A percentile compares a stretch with the other conserved stretches of the same genome.
Conservation (phyloP, 1,140 invertebrate species). For the Tetramorium alpestre region DNA sequence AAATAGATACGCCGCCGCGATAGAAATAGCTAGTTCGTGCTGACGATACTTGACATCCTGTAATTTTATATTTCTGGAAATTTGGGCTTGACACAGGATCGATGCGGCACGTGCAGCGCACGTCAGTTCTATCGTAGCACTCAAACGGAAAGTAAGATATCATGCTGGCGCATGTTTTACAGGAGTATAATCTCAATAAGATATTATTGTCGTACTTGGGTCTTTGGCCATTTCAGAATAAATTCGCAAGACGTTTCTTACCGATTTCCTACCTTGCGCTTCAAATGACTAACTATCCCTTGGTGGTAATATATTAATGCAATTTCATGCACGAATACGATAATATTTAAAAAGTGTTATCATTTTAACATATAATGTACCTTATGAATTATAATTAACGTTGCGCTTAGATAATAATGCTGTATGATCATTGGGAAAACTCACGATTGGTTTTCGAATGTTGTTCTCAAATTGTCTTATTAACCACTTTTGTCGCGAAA, state of each 20-base stretch:
- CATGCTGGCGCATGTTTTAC: slow-evolving; percentile 18
- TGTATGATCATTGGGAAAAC: neutral
- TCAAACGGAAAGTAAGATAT: neutral
- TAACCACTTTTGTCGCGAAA: neutral
- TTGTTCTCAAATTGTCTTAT: neutral
- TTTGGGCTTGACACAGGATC: neutral
- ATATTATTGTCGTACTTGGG: slow-evolving; percentile 23
- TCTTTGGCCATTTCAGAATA: slow-evolving; percentile 22
- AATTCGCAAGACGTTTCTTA: neutral
- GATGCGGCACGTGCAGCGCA: neutral
- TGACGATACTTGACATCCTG: neutral
- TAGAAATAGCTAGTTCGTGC: neutral
- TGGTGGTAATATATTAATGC: slow-evolving; percentile 32
- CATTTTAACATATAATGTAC: neutral
- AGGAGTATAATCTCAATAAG: slow-evolving; percentile 23
- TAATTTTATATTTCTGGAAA: neutral
- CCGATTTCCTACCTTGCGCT: neutral
- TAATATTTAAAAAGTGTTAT: neutral
- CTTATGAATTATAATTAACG: neutral
- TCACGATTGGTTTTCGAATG: neutral
- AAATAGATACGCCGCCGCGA: neutral
- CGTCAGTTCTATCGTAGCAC: neutral
- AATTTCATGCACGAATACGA: neutral
- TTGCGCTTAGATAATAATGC: neutral
- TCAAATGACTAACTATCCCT: slow-evolving; percentile 8